Evolutionary conservation across 2,888 invertebrate species (phyloP).

Genomic region (Campoletis raptor): DNA sequence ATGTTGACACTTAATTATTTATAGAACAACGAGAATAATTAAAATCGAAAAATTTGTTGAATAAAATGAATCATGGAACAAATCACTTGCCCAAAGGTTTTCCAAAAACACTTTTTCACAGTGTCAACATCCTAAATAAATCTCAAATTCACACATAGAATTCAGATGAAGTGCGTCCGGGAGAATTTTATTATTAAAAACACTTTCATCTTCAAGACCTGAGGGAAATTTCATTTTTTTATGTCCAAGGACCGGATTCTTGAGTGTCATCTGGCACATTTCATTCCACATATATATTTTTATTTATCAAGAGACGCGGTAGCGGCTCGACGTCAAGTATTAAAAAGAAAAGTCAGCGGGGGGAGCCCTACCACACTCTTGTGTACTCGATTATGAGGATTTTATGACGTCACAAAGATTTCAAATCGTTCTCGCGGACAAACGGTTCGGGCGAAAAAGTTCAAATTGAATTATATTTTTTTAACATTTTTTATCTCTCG

Average conservation of each 20-base stretch:
- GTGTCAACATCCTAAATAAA: neutral
- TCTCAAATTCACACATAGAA: neutral
- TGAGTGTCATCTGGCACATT: neutral
- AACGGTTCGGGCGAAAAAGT: no score
- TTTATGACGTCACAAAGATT: no score
- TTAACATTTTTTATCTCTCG: no score
- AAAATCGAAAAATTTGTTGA: neutral
- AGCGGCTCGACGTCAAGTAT: no score
- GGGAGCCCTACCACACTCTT: no score
- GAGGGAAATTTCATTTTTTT: neutral
- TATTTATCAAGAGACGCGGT: neutral
- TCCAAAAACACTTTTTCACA: neutral
- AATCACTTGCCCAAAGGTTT: neutral
- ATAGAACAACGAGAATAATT: neutral
- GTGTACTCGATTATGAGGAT: no score
- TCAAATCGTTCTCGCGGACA: no score
- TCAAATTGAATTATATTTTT: no score
- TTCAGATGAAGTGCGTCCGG: neutral
- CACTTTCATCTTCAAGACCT: neutral
- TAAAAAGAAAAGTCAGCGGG: no score
- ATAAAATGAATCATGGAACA: neutral
- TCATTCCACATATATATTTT: neutral
- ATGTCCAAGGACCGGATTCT: neutral
- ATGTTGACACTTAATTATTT: neutral
- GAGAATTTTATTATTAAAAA: conserved; percentile 8